Percentiles rank a stretch among this genome's conserved stretches.
These are phyloP conservation scores for Eulemur mongoz DNA, from an alignment of 2,797 vertebrate species.

Conservation along the genomic window DNA sequence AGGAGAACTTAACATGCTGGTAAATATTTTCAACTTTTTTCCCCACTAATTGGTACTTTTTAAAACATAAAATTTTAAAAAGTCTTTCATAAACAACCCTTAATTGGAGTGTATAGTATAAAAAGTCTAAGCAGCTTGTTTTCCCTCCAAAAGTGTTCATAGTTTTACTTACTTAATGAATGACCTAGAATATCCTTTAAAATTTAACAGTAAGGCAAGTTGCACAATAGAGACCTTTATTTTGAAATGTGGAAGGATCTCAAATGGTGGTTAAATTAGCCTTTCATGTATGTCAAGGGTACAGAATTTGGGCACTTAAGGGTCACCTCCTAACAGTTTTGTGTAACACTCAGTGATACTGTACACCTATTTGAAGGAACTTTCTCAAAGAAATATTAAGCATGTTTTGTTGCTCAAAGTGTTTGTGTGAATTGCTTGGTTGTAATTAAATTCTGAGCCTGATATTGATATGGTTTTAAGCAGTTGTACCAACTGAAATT, in stretches of 20 bases:
- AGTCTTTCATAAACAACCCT: slow-evolving; percentile 34
- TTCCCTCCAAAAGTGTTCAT: slow-evolving; percentile 26
- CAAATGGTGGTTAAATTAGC: neutral
- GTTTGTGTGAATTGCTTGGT: slow-evolving; percentile 86
- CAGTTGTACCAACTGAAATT: slow-evolving; percentile 82
- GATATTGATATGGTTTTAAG: slow-evolving; percentile 77
- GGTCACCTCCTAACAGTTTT: neutral
- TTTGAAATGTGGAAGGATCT: neutral
- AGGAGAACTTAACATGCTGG: slow-evolving; percentile 16
- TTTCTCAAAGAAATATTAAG: slow-evolving; percentile 81
- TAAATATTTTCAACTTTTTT: slow-evolving; percentile 52
- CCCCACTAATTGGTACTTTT: slow-evolving; percentile 71
- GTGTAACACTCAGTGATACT: slow-evolving; percentile 66
- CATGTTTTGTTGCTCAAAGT: slow-evolving; percentile 85
- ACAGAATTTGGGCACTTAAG: neutral
- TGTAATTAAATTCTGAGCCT: slow-evolving; percentile 86
- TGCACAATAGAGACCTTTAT: neutral
- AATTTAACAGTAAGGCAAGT: slow-evolving; percentile 25
- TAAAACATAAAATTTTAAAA: slow-evolving; percentile 71
- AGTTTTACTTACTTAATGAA: slow-evolving; percentile 47
- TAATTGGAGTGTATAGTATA: slow-evolving; percentile 58
- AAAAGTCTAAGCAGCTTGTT: slow-evolving; percentile 44
- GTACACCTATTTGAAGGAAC: slow-evolving; percentile 71
- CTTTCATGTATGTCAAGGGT: neutral
- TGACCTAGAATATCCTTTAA: slow-evolving; percentile 39